Evolutionary conservation across 2,797 vertebrate species (phyloP), one percentile per base, ranked within the genome.

Genomic region (Acanthopagrus latus): DNA sequence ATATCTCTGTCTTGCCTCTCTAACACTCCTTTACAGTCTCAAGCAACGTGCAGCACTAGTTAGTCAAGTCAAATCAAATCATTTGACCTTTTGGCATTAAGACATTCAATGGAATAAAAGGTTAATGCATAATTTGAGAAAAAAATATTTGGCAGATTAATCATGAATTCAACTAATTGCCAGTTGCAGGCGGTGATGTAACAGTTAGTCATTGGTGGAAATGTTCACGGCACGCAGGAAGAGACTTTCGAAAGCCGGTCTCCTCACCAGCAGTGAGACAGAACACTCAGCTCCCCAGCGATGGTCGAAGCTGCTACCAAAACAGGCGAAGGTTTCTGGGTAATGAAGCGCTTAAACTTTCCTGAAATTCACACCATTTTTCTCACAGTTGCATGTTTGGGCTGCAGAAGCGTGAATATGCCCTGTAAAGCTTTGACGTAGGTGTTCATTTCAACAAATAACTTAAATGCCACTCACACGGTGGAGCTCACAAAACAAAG

Each of bases 361-460:
- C 3, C 16, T 38, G 0, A 57, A 64, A 72, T 46, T 52, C 20
- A 58, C 17, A 58, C n/a, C 9, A 33, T 9, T 54, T 71, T 51
- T 55, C 50, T 46, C 25, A 57, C 67, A 21, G 21, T 33, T 72
- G 48, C 48, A 41, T 33, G 33, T 67, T 71, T 2, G 46, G 13
- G 54, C 59, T 68, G 17, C 66, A 51, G 38, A 75, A 17, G 47
- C 4, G 25, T 73, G 10, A 56, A 66, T 51, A 25, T 64, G 10
- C 51, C 48, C 16, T 21, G 41, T 33, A 21, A 46, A 68, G 64
- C 48, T 62, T 71, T 27, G 14, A 57, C 5, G 7, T 16, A 16
- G 9, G 14, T 63, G 63, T 46, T 51, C 7, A 38, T 64, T 64
- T 55, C 17, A 66, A 52, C 63, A 69, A 60, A 66, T 70, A 0